phyloP scores from a whole-genome alignment of 2,888 invertebrate genomes.

The Lordiphosa fenestrarum region DNA sequence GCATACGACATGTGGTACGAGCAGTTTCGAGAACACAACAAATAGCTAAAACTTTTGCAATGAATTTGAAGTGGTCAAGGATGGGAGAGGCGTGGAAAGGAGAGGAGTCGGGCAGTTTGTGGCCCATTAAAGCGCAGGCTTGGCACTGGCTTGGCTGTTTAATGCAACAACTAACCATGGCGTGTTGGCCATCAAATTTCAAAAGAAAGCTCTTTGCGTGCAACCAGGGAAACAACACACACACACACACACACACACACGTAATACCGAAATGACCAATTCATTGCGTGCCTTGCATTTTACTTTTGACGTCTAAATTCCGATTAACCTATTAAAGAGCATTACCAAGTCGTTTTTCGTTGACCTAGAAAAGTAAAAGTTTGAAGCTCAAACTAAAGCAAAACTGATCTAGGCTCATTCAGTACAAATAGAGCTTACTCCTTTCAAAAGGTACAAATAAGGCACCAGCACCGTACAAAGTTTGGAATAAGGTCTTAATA shows the following conservation, averaged over 20 bases:
- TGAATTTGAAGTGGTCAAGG: slow-evolving; percentile 37
- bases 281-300: slow-evolving; percentile 11
- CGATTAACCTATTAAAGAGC: slow-evolving; percentile 48
- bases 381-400: too few species aligned
- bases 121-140: slow-evolving; percentile 38
- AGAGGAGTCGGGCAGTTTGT: slow-evolving; percentile 12
- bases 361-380: too few species aligned
- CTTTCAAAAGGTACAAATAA: too few species aligned
- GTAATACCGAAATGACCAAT: slow-evolving; percentile 13
- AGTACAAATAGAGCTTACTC: too few species aligned
- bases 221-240: slow-evolving; percentile 7
- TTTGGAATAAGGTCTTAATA: too few species aligned
- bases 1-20: slow-evolving; percentile 49
- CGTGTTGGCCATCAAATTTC: slow-evolving; percentile 32
- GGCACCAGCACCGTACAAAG: too few species aligned
- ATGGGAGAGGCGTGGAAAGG: neutral
- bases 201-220: slow-evolving; percentile 39
- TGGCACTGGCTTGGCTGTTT: slow-evolving; percentile 8
- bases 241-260: neutral
- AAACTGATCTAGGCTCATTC: too few species aligned
- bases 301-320: slow-evolving; percentile 23
- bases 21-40: slow-evolving; percentile 18
- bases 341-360: slow-evolving; percentile 29
- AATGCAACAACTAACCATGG: slow-evolving; percentile 17
- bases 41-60: slow-evolving; percentile 3